phyloP scores from a whole-genome alignment of 2,797 vertebrate genomes.

The Cyprinodon diabolis region DNA sequence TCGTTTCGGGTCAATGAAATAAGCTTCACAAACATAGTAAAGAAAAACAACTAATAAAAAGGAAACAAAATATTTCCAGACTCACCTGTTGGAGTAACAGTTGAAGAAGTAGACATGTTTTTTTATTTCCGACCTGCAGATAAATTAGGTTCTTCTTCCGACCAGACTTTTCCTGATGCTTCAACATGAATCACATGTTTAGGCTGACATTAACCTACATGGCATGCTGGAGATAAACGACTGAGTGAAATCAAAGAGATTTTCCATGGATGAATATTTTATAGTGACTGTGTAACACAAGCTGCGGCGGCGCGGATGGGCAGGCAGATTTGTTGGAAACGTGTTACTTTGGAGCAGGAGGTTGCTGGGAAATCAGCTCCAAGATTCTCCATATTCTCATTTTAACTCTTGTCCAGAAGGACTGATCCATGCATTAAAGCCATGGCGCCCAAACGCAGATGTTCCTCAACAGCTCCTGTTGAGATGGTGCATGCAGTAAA shows the following conservation, averaged over 20 bases:
- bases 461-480: background rate
- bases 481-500: background rate
- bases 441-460: background rate
- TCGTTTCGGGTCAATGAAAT: constrained; percentile 45
- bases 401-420: constrained; percentile 5
- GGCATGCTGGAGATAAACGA: constrained; percentile 41
- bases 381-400: constrained; percentile 9
- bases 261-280: constrained; percentile 89
- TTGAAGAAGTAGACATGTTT: constrained; percentile 67
- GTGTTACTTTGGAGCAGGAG: constrained; percentile 31
- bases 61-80: constrained; percentile 11
- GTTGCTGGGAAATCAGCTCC: constrained; percentile 32
- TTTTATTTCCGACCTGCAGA: background rate
- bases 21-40: background rate
- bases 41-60: background rate
- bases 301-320: constrained; percentile 52
- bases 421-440: background rate
- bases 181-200: constrained; percentile 50
- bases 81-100: constrained; percentile 70
- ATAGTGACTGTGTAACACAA: constrained; percentile 83
- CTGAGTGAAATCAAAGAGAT: constrained; percentile 73
- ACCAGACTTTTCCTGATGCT: constrained; percentile 21
- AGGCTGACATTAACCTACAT: constrained; percentile 43
- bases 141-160: constrained; percentile 23
- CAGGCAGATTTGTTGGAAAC: constrained; percentile 57